Base-by-base conservation (phyloP, 2,113 vertebrate genomes). In the Hemiprocne comata region DNA sequence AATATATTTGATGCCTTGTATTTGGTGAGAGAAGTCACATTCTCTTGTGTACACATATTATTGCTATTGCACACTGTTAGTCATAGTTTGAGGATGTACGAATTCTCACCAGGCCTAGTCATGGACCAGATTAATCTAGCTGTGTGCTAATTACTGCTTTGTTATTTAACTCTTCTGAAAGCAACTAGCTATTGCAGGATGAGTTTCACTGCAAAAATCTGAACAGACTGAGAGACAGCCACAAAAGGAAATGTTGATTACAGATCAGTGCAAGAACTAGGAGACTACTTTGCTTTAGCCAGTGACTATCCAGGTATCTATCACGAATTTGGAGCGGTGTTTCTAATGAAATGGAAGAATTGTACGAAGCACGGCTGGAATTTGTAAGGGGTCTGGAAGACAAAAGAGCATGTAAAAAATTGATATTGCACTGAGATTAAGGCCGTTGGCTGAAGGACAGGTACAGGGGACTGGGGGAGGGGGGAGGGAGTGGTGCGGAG, bases 391-490 rank as follows among this genome's bases (percentile, higher is more conserved):
- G 7, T 66, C 36, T 89, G 65, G 44, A 78, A 65, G 36, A 82
- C 7, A 75, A 71, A 88, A 33, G 8, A 40, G 2, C 25, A 5
- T 64, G 18, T n/a, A 71, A 60, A 42, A 90, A 84, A 7, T 65
- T 33, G 12, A 34, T 80, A 74, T 10, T 89, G 24, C 29, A 15
- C 17, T 40, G 42, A 66, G 34, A 55, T 67, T 71, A 48, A 70
- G 48, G 26, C 15, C 0, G 0, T 13, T 64, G 24, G 24, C 7
- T 67, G 89, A 81, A 87, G 33, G 36, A 48, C 0, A 0, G 9
- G 12, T 64, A 11, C 28, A 71, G 48, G 70, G 75, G 17, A 31
- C 17, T 28, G 17, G 5, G 33, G 23, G 20, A 70, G 17, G 4
- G 33, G 23, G 20, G 65, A n/a, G n/a, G n/a, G n/a, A n/a, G n/a